Evolutionary conservation across 2,797 vertebrate species (phyloP).

Genomic region (Falco novaeseelandiae): DNA sequence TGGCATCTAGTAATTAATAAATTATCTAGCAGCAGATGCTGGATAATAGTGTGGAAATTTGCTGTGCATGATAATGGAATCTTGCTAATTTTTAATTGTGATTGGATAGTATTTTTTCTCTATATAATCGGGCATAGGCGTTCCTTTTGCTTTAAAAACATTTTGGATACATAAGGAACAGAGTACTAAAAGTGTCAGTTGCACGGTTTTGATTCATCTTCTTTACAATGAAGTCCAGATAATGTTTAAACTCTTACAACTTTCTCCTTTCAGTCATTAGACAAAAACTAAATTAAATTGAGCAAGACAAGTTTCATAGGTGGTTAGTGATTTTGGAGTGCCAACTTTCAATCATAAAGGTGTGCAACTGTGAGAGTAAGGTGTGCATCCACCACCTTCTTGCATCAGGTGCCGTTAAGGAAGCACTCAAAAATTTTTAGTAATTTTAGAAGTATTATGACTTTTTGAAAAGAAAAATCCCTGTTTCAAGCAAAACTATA

Average conservation of each 20-base stretch:
- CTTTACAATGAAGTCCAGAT: not conserved
- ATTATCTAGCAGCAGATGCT: not conserved
- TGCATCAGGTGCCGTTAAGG: not conserved
- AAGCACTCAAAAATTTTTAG: not conserved
- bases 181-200: not conserved
- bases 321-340: not conserved
- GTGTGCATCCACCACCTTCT: not conserved
- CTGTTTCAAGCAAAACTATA: not conserved
- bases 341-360: not conserved
- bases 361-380: not conserved
- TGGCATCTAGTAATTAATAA: not conserved
- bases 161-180: not conserved
- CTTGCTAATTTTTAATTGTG: not conserved
- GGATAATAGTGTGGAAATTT: not conserved
- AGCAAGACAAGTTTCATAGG: not conserved
- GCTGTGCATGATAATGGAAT: not conserved
- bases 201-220: not conserved
- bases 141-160: not conserved
- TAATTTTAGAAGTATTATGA: not conserved
- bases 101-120: not conserved
- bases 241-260: not conserved
- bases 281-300: not conserved
- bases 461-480: constrained; percentile 5
- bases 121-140: not conserved
- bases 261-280: not conserved